Evolutionary conservation across 2,113 vertebrate species (phyloP).

Genomic region (Lanius collurio): DNA sequence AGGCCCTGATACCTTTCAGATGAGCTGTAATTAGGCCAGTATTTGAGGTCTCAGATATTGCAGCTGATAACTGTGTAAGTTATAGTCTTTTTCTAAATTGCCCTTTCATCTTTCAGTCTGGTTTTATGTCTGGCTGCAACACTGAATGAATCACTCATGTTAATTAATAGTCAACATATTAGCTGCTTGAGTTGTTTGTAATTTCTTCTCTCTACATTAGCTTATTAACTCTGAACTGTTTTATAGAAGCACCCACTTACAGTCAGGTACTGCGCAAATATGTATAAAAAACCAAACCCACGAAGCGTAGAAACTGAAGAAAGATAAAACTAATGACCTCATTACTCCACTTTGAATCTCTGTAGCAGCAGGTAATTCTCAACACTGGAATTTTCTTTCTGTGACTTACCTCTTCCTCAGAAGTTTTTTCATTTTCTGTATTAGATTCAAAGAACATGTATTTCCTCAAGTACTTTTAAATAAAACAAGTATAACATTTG

Average conservation of each 20-base stretch:
- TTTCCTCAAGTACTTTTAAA: background rate
- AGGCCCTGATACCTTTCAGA: slow-evolving; percentile 14
- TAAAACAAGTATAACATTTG: background rate
- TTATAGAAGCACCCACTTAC: background rate
- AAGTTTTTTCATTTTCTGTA: background rate
- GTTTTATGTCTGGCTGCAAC: background rate
- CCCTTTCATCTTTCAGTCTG: slow-evolving; percentile 36
- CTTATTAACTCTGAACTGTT: background rate
- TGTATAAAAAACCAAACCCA: background rate
- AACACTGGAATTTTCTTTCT: background rate
- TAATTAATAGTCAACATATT: slow-evolving; percentile 51
- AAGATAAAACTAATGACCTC: background rate
- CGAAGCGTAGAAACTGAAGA: background rate
- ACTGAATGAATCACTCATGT: background rate
- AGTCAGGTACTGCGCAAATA: background rate
- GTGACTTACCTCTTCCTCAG: background rate
- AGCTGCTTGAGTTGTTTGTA: slow-evolving; percentile 17
- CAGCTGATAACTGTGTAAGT: slow-evolving; percentile 11
- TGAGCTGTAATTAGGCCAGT: slow-evolving; percentile 26
- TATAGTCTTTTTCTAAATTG: slow-evolving; percentile 10
- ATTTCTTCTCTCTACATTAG: background rate
- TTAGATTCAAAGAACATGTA: background rate
- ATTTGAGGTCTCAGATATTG: slow-evolving; percentile 13
- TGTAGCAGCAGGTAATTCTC: background rate
- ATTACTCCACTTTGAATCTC: background rate